Evolutionary conservation across 2,797 vertebrate species (phyloP), one percentile per base, ranked within the genome.

Genomic region (Muscicapa comitata): DNA sequence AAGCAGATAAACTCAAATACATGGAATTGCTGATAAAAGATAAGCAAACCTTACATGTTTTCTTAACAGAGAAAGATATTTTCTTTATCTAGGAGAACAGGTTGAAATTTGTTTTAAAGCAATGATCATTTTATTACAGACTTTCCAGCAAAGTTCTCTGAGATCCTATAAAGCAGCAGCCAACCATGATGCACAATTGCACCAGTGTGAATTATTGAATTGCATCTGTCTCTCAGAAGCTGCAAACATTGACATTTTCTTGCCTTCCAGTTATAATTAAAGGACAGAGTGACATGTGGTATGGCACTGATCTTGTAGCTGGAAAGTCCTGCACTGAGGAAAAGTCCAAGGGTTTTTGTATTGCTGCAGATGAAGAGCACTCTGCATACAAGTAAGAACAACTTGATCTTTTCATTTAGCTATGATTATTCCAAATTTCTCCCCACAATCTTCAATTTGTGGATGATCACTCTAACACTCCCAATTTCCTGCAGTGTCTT

Each of bases 1-100:
- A 96, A 96, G 82, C 23, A 97, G 90, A 90, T 93, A 93, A 85
- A 91, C 66, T 72, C 83, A 68, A 93, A 92, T 81, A 85, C 45
- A 63, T 28, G 70, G 51, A 94, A 87, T 63, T n/a, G 14, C 62
- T 65, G 35, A 57, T 89, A 62, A 71, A 95, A 91, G 88, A 93
- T 89, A 84, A 95, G 51, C 23, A 82, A 85, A 68, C 33, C 2
- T 14, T 67, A 29, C 3, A 3, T 21, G 7, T 75, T 90, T 75
- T 81, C 53, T 67, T 62, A 74, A 15, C 43, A 65, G 17, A 68
- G 42, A 29, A 51, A 42, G 57, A 26, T 63, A 2, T 13, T 31
- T 55, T 73, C 80, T 68, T 82, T 80, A 53, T 26, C 28, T 14
- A 24, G 9, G 26, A 58, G 35, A 84, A 71, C 9, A 76, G 35